Evolutionary conservation across 1,140 invertebrate species (phyloP).

Genomic region (Eurosta solidaginis): DNA sequence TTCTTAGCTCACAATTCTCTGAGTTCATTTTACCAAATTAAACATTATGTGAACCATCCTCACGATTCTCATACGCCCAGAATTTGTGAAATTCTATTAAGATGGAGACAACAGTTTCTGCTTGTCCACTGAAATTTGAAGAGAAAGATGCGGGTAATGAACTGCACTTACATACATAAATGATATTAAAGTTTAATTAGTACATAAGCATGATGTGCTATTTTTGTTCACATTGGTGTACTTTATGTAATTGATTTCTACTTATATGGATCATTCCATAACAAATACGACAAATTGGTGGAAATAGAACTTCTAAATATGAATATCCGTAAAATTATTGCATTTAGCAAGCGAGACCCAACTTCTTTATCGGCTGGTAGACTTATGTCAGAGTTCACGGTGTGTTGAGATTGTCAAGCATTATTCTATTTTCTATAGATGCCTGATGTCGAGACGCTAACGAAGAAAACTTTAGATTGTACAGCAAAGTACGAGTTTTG

Average conservation of each 20-base stretch:
- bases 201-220: not conserved
- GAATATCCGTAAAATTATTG: too few species aligned
- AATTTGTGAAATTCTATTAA: constrained; percentile 95
- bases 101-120: constrained; percentile 91
- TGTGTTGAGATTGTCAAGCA: too few species aligned
- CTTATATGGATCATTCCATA: not conserved
- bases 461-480: too few species aligned
- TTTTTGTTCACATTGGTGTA: not conserved
- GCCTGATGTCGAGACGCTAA: too few species aligned
- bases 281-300: too few species aligned
- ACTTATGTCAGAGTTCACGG: too few species aligned
- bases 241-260: not conserved
- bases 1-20: not conserved
- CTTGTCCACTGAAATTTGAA: constrained; percentile 75
- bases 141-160: constrained; percentile 30
- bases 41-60: constrained; percentile 63
- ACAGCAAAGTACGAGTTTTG: too few species aligned
- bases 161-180: not conserved
- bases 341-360: too few species aligned
- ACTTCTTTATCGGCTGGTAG: too few species aligned
- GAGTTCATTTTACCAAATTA: constrained; percentile 36
- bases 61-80: constrained; percentile 94
- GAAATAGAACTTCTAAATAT: too few species aligned
- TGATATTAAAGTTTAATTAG: not conserved
- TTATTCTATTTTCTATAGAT: too few species aligned